Evolutionary conservation across 2,888 invertebrate species (phyloP), one percentile per base, ranked within the genome.

Genomic region (Napeogenes inachia): DNA sequence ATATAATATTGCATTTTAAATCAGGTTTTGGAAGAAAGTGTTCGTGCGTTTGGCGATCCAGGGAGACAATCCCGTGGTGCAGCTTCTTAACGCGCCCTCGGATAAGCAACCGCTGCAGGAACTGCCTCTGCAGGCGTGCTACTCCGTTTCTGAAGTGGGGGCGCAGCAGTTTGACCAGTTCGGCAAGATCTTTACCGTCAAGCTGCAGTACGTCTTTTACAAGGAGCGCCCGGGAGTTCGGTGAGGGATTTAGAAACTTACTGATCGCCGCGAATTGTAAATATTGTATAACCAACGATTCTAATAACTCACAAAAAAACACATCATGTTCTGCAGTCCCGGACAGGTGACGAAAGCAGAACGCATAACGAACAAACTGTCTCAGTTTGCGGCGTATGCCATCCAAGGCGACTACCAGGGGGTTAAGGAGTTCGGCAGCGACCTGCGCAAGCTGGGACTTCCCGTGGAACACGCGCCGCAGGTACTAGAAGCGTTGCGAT

Each of bases 91-190:
- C 82, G 93, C 94, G 71, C 93, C 94, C 60, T 93, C 93, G 2
- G 97, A 98, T 79, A 96, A 96, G 81, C 97, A 98, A 81, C 96
- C 98, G 0, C 97, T 98, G 87, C 98, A 99, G 87, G 99, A 99
- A 89, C 91, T 99, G 70, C 98, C 98, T 0, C 89, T 98, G 69
- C 97, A 98, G 83, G 95, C 98, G 2, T 98, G 97, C 81, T 99
- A 99, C 87, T 98, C 98, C 2, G 95, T 98, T 55, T 98, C 98
- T 4, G 98, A 98, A 66, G 95, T 98, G 56, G 96, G 95, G 57
- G 97, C 98, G 45, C 99, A 99, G 88, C 99, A 99, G 83, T 99
- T 97, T 81, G 99, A 99, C 87, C 97, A 98, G 84, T 99, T 96
- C 82, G 99, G 99, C 42, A 99, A 99, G 91, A 99, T 99, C 74